Base-by-base conservation (phyloP, 2,888 invertebrate genomes). In the Ochropleura plecta region DNA sequence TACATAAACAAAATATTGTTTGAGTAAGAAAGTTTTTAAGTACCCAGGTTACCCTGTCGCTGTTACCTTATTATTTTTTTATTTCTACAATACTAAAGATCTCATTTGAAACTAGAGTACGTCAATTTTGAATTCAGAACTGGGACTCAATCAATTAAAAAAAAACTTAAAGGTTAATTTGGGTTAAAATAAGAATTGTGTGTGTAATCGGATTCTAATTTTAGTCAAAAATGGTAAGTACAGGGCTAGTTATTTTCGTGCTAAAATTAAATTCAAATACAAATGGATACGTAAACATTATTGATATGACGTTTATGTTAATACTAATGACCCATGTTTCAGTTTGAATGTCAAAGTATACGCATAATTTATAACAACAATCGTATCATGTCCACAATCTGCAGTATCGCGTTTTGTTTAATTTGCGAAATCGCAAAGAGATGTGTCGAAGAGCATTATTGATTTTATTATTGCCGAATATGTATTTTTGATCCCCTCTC, bases 251-350 rank as follows among this genome's bases (percentile, higher is more conserved):
- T 66, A 20, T 42, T 60, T 55, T 20, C 16, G 51, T 55, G 20
- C 5, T 14, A 53, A 66, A 68, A 78, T 49, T 57, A 16, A 20
- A 64, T n/a, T 5, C n/a, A 42, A 78, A 72, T 49, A 51, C 30
- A 49, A 49, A 57, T 40, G 12, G 14, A 51, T 51, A 74, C 12
- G n/a, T 55, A 12, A 60, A 78, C 44, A 30, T 51, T 30, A 55
- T 71, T n/a, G 14, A 53, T 44, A 5, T 42, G 30, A 30, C 30
- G 40, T 70, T 40, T 53, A 76, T 57, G 55, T 55, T 57, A 79
- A 81, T 55, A 42, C 40, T 30, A 49, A 18, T 68, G 63, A 71
- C 48, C 48, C 20, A 3, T 16, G 55, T 20, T 5, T 0, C 16
- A 16, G 18, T 51, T 46, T 14, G 4, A 18, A 14, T 12, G 6